Percentiles rank a stretch among this genome's conserved stretches.
These are phyloP conservation scores for Hartigia nigra DNA, from an alignment of 2,888 invertebrate species.

Conservation along the genomic window DNA sequence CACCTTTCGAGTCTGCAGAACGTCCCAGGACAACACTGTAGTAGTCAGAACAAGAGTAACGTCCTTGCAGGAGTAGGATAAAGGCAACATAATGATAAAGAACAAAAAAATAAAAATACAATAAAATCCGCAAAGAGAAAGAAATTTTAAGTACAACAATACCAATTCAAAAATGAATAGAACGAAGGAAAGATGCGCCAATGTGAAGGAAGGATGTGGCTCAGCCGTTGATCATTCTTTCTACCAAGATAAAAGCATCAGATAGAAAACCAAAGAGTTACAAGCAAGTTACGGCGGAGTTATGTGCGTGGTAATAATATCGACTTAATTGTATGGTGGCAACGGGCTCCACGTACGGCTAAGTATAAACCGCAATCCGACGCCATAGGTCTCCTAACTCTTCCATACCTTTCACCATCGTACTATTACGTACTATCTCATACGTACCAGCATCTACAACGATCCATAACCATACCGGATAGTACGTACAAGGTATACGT, in stretches of 20 bases:
- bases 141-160: not conserved
- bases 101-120: not conserved
- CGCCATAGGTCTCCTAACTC: not conserved
- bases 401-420: not conserved
- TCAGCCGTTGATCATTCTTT: conserved; percentile 26
- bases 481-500: not conserved
- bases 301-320: conserved; percentile 49
- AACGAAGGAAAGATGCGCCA: conserved; percentile 4
- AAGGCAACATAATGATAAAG: not conserved
- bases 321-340: conserved; percentile 49
- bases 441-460: not conserved
- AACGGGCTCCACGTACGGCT: conserved; percentile 16
- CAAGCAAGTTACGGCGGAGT: conserved; percentile 40
- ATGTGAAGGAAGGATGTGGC: not conserved
- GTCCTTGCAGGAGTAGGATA: not conserved
- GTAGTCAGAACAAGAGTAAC: not conserved
- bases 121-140: not conserved
- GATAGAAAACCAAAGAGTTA: conserved; percentile 26
- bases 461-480: not conserved
- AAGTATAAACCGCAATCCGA: not conserved
- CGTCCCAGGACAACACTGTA: not conserved
- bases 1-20: conserved; percentile 8
- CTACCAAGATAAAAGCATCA: conserved; percentile 22
- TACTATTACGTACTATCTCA: not conserved
- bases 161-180: not conserved